These are phyloP conservation scores for Neodiprion lecontei DNA, from an alignment of 1,140 invertebrate genomes.

Conservation along the genomic window DNA sequence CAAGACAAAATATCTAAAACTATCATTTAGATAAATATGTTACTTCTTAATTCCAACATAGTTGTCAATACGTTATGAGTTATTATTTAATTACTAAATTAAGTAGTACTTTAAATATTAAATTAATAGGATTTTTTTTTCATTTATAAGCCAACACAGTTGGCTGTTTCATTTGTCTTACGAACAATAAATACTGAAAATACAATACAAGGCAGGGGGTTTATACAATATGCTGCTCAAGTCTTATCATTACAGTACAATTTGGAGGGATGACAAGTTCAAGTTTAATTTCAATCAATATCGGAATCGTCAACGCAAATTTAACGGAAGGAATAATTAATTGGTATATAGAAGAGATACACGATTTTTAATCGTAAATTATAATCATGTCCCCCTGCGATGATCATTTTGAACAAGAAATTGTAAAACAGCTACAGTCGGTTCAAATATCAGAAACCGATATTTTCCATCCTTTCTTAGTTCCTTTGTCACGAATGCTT, in stretches of 20 bases:
- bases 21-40: neutral
- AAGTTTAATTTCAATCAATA: neutral
- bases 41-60: neutral
- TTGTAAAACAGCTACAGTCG: neutral
- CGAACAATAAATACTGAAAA: constrained; percentile 2
- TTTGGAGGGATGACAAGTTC: neutral
- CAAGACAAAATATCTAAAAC: neutral
- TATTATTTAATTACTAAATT: neutral
- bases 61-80: neutral
- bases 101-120: neutral
- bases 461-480: too few species aligned
- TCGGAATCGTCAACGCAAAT: neutral
- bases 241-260: neutral
- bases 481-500: too few species aligned
- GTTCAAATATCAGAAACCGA: too few species aligned
- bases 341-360: neutral
- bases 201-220: neutral
- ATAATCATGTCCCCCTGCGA: neutral
- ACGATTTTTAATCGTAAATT: too few species aligned
- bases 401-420: neutral
- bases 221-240: neutral
- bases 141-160: too few species aligned
- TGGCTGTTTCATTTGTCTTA: too few species aligned
- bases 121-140: neutral
- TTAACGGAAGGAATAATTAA: neutral